Evolutionary conservation across 2,113 vertebrate species (phyloP).

Genomic region (Bos indicus): DNA sequence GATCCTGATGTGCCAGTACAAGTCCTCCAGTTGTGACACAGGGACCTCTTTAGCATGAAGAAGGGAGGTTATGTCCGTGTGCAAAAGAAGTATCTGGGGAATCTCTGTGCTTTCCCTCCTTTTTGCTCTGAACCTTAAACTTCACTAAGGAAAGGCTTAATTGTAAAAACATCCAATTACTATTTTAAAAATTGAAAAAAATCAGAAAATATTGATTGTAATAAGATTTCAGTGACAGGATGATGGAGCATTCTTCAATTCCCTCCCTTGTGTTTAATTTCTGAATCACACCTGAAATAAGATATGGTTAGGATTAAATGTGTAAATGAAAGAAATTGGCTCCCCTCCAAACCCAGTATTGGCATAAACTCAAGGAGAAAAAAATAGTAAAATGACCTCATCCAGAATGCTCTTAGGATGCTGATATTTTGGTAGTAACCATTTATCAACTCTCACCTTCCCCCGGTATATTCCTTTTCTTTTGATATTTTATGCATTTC

Average conservation of each 20-base stretch:
- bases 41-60: background rate
- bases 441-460: background rate
- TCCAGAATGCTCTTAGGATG: background rate
- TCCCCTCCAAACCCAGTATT: background rate
- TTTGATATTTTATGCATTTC: background rate
- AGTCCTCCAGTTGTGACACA: background rate
- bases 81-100: background rate
- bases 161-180: background rate
- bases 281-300: background rate
- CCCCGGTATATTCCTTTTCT: background rate
- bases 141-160: background rate
- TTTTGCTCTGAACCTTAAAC: background rate
- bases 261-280: background rate
- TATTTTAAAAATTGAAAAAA: background rate
- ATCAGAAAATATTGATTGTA: background rate
- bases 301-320: background rate
- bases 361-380: background rate
- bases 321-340: background rate
- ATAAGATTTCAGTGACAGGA: background rate
- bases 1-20: background rate
- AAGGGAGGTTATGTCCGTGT: background rate
- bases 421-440: background rate
- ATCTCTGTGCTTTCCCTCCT: background rate
- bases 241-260: background rate
- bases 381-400: background rate